These are phyloP conservation scores for human DNA, from an alignment of 2,113 vertebrate species.

Conservation along the genomic window DNA sequence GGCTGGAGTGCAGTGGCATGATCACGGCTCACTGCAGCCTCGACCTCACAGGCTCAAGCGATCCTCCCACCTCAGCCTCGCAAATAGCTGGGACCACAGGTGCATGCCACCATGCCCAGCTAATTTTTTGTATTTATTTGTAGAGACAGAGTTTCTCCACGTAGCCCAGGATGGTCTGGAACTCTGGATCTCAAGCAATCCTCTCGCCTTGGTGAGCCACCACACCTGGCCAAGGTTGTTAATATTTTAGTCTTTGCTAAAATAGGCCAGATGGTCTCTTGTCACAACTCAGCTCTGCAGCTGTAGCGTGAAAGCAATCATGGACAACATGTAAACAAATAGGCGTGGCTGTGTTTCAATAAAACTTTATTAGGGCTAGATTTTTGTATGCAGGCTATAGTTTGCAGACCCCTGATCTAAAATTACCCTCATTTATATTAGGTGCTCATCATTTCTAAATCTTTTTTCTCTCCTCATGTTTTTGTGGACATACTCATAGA, in stretches of 20 bases:
- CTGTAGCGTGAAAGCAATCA: not conserved
- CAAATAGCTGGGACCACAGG: too few species aligned
- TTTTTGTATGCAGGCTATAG: not conserved
- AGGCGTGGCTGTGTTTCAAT: not conserved
- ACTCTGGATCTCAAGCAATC: too few species aligned
- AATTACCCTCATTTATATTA: not conserved
- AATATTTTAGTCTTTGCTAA: not conserved
- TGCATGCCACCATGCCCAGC: too few species aligned
- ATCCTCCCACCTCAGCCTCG: too few species aligned
- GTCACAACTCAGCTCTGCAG: not conserved
- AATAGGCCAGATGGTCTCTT: not conserved
- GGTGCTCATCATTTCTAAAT: not conserved
- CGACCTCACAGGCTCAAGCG: too few species aligned
- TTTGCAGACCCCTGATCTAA: not conserved
- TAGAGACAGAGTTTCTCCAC: too few species aligned
- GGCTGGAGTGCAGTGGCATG: too few species aligned
- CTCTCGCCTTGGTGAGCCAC: too few species aligned
- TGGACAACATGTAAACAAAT: not conserved
- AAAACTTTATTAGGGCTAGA: slow-evolving; percentile 22
- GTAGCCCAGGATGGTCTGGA: too few species aligned
- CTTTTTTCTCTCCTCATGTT: not conserved
- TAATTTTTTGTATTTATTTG: too few species aligned
- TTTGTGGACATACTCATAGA: not conserved
- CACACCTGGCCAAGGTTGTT: not conserved
- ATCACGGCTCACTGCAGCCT: too few species aligned